Evolutionary conservation across 2,888 invertebrate species (phyloP).

Genomic region (Cryptocephalus moraei): DNA sequence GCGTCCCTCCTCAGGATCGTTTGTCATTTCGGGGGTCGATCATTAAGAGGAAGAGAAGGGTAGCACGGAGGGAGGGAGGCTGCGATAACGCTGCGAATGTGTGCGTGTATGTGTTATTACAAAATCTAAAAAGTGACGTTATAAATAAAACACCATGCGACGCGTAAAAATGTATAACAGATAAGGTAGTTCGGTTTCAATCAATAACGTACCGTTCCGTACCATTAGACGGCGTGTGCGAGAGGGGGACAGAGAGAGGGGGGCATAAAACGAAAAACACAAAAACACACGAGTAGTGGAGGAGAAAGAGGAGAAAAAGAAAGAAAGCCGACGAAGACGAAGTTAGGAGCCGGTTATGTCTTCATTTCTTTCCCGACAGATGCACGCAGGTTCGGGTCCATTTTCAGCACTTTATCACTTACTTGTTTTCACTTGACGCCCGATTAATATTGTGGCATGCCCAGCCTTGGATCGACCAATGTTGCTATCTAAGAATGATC

Average conservation of each 20-base stretch:
- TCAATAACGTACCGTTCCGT: neutral
- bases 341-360: constrained; percentile 30
- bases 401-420: constrained; percentile 41
- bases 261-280: too few species aligned
- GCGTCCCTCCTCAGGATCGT: constrained; percentile 38
- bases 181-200: neutral
- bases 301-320: neutral
- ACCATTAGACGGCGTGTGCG: neutral
- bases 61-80: too few species aligned
- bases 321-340: neutral
- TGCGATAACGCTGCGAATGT: too few species aligned
- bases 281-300: too few species aligned
- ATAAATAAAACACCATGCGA: neutral
- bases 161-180: neutral
- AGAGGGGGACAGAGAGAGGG: too few species aligned
- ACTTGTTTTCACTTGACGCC: constrained; percentile 39
- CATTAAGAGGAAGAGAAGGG: constrained; percentile 17
- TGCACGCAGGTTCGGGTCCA: constrained; percentile 36
- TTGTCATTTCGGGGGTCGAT: constrained; percentile 41
- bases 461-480: constrained; percentile 30
- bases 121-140: too few species aligned
- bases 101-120: too few species aligned
- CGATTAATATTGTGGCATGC: constrained; percentile 42
- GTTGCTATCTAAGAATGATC: constrained; percentile 30
- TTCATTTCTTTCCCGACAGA: constrained; percentile 33